phyloP scores from a whole-genome alignment of 2,113 vertebrate species.

The Rhipidura dahli region DNA sequence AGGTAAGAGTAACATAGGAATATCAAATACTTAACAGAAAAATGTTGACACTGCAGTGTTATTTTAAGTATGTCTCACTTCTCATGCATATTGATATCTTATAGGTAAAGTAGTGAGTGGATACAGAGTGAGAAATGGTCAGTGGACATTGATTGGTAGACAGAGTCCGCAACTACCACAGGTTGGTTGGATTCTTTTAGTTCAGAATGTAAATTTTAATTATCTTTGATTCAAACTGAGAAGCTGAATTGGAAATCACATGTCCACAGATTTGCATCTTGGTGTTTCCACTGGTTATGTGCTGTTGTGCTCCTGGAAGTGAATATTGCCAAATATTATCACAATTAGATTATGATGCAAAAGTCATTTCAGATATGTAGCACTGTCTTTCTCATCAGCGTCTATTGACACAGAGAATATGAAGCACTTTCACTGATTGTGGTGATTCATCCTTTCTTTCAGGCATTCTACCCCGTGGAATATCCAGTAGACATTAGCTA shows the following conservation, averaged over 20 bases:
- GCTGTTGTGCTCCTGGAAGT: not conserved
- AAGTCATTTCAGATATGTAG: not conserved
- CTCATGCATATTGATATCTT: conserved; percentile 1
- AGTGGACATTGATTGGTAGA: conserved; percentile 90
- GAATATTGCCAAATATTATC: not conserved
- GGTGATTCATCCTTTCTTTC: not conserved
- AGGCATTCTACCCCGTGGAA: conserved; percentile 92
- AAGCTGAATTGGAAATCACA: not conserved
- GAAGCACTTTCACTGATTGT: not conserved
- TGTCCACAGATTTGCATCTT: not conserved
- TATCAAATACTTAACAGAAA: not conserved
- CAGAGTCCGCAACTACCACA: conserved; percentile 96
- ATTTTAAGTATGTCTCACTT: not conserved
- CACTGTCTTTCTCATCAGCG: not conserved
- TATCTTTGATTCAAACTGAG: not conserved
- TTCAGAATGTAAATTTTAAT: not conserved
- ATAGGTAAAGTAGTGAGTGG: conserved; percentile 96
- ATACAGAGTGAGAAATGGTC: conserved; percentile 89
- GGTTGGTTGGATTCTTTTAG: conserved; percentile 69
- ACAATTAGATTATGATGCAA: not conserved
- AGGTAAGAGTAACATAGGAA: conserved; percentile 74
- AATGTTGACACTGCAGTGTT: not conserved
- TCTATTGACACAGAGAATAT: not conserved
- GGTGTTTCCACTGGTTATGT: not conserved
- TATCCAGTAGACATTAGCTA: conserved; percentile 79